Evolutionary conservation across 2,113 vertebrate species (phyloP).

Genomic region (Narcine bancroftii): DNA sequence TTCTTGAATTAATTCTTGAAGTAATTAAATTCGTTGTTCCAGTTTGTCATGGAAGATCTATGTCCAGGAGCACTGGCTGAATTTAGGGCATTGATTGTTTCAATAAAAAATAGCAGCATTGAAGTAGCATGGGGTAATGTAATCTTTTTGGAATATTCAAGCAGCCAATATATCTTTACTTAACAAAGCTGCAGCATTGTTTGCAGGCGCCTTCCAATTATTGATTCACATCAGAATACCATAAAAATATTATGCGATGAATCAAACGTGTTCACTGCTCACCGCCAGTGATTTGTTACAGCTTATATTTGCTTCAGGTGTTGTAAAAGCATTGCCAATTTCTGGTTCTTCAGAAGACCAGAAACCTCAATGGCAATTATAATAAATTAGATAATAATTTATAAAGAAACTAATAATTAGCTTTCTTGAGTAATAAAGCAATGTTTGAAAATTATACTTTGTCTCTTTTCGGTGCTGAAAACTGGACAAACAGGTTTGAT

Average conservation of each 20-base stretch:
- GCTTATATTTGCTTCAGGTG: neutral
- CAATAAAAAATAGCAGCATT: neutral
- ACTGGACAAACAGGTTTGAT: neutral
- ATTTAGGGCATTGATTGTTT: neutral
- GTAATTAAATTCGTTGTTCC: neutral
- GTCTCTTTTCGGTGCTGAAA: neutral
- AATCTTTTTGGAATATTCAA: constrained; percentile 22
- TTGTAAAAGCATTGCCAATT: neutral
- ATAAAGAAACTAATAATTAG: neutral
- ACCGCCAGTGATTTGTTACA: neutral
- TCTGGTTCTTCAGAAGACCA: neutral
- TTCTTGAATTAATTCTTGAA: neutral
- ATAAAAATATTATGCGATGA: neutral
- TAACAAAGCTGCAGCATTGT: neutral
- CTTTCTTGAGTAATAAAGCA: neutral
- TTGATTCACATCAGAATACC: neutral
- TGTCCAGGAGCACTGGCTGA: neutral
- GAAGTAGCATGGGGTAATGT: constrained; percentile 3
- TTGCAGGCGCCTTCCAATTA: neutral
- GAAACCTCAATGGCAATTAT: neutral
- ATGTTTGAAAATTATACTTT: neutral
- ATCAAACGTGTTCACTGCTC: neutral
- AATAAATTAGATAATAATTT: neutral
- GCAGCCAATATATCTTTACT: constrained; percentile 2
- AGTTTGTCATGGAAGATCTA: neutral